A percentile compares a stretch with the other conserved stretches of the same genome.
These are phyloP conservation scores for Myiozetetes cayanensis DNA, from an alignment of 2,113 vertebrate genomes.

Conservation along the genomic window DNA sequence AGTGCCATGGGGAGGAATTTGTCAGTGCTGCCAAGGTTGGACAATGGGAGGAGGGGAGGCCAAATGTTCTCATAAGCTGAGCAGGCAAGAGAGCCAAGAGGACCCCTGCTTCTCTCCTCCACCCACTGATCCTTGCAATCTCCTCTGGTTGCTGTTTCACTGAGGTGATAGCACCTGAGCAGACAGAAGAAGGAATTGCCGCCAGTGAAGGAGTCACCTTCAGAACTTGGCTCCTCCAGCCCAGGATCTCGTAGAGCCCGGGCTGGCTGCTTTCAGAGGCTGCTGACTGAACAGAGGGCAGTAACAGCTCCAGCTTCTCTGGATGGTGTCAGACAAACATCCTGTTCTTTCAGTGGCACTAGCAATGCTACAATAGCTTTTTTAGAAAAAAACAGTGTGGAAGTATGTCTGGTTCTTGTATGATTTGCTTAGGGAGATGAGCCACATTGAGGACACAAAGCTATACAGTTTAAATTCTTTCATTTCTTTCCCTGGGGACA, in stretches of 20 bases:
- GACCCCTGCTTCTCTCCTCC: neutral
- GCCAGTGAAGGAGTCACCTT: neutral
- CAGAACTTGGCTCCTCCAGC: neutral
- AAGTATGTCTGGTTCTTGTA: accelerated
- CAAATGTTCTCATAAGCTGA: neutral
- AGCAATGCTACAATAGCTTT: neutral
- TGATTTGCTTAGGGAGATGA: neutral
- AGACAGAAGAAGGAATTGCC: neutral
- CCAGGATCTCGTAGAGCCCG: accelerated
- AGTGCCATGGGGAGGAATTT: neutral
- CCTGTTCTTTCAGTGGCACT: neutral
- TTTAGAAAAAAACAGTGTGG: neutral
- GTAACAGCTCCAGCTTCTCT: neutral
- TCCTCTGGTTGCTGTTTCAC: neutral
- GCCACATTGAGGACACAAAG: neutral
- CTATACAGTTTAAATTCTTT: neutral
- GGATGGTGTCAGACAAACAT: neutral
- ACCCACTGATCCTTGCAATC: neutral
- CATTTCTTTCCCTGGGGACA: neutral
- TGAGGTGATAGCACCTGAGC: accelerated
- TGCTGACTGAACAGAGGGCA: neutral
- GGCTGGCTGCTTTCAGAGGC: neutral
- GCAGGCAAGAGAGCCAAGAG: neutral
- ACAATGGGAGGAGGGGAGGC: neutral
- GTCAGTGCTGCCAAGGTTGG: accelerated